These are phyloP conservation scores for Esox niger DNA, from an alignment of 2,113 vertebrate species.

Conservation along the genomic window DNA sequence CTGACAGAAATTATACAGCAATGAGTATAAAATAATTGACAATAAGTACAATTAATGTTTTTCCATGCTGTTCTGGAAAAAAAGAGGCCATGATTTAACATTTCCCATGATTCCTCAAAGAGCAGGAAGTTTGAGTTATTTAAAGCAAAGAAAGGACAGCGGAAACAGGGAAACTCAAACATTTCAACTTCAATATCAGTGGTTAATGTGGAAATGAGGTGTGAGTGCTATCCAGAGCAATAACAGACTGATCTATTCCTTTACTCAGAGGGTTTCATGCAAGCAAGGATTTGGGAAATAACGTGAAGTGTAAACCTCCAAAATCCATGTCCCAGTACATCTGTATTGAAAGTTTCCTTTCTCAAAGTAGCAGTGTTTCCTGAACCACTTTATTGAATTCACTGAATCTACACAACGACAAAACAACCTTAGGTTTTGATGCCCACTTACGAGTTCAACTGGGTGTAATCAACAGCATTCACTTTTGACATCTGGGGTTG, in stretches of 20 bases:
- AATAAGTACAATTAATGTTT: not conserved
- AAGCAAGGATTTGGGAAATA: not conserved
- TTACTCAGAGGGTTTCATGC: not conserved
- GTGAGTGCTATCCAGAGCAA: not conserved
- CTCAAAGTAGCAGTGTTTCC: too few species aligned
- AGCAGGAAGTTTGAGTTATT: slow-evolving; percentile 38
- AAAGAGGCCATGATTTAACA: slow-evolving; percentile 34
- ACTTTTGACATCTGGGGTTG: too few species aligned
- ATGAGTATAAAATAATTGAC: not conserved
- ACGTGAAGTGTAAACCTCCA: too few species aligned
- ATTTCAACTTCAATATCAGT: not conserved
- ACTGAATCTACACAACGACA: too few species aligned
- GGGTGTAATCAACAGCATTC: too few species aligned
- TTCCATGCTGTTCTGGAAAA: slow-evolving; percentile 1
- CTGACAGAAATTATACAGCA: not conserved
- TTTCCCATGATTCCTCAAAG: slow-evolving; percentile 45
- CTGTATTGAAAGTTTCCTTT: too few species aligned
- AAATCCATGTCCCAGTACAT: too few species aligned
- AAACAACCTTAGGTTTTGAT: too few species aligned
- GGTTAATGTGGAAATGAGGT: not conserved
- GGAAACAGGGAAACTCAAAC: not conserved
- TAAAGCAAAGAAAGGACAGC: slow-evolving; percentile 22
- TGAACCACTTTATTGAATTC: too few species aligned
- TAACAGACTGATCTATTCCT: not conserved
- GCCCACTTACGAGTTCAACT: too few species aligned